A percentile compares a stretch with the other conserved stretches of the same genome.
Conservation (phyloP, 2,888 invertebrate species). For the Calliphora vomitoria region DNA sequence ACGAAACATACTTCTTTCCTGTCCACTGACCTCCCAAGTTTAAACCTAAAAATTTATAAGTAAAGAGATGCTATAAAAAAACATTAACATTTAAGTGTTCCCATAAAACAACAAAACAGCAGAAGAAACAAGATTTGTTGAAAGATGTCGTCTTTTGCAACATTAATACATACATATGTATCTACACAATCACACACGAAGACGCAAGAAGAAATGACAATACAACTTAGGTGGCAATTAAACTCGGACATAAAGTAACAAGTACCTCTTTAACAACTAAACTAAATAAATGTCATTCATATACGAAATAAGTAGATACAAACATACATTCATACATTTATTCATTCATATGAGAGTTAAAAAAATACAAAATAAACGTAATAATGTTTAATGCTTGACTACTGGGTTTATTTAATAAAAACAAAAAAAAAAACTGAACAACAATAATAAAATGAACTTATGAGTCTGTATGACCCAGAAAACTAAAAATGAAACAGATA, state of each 20-base stretch:
- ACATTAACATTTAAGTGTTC: slow-evolving; percentile 64
- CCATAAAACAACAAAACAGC: slow-evolving; percentile 55
- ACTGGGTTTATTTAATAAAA: slow-evolving; percentile 22
- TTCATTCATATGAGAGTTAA: slow-evolving; percentile 9
- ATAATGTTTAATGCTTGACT: slow-evolving; percentile 42
- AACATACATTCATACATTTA: slow-evolving; percentile 26
- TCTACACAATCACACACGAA: background rate
- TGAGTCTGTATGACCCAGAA: slow-evolving; percentile 73
- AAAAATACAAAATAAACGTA: slow-evolving; percentile 12
- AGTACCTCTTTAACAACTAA: slow-evolving; percentile 66
- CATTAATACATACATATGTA: background rate
- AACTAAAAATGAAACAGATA: slow-evolving; percentile 58
- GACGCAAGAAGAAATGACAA: slow-evolving; percentile 27
- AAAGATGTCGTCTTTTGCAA: slow-evolving; percentile 70
- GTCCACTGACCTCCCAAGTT: slow-evolving; percentile 70
- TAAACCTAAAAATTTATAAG: slow-evolving; percentile 30
- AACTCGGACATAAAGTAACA: slow-evolving; percentile 69
- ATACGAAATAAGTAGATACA: background rate
- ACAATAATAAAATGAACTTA: slow-evolving; percentile 44
- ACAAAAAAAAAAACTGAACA: background rate
- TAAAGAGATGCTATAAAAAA: slow-evolving; percentile 69
- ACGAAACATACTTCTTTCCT: slow-evolving; percentile 48
- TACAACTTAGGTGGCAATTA: slow-evolving; percentile 73
- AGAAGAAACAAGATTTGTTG: slow-evolving; percentile 60
- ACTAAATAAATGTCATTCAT: slow-evolving; percentile 60